Base-by-base conservation (phyloP, 1,140 invertebrate species). In the Pseudomyrmex cubaensis region DNA sequence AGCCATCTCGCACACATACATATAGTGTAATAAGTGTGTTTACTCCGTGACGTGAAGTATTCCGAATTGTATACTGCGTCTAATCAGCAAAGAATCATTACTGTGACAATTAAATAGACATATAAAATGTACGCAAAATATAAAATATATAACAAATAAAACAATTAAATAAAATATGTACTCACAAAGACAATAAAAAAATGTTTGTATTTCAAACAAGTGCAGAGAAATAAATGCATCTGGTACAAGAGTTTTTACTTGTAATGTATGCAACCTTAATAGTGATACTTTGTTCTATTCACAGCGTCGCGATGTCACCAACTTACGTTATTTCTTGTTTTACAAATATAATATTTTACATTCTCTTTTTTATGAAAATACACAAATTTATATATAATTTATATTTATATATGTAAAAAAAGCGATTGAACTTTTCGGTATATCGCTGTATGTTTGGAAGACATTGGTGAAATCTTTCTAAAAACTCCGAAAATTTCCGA, bases 151-250 rank as follows among this genome's bases (percentile, higher is more conserved):
- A 35, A 35, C 5, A 35, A 35, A 35, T 35, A 35, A 35, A 35
- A 35, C 57, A 20, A n/a, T 57, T 9, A 7, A 52, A 9, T 0
- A 67, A 48, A 5, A 22, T 46, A 57, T 7, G 13, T 13, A 63
- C 25, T n/a, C 7, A 1, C 62, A 67, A 15, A 1, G 44, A 52
- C 1, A 17, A 44, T 78, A 78, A 78, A 78, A 76, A 57, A 77
- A 54, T 84, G 56, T 70, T 50, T 84, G 62, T 84, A 84, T 80
- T 84, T 22, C 44, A 67, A 83, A 77, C 62, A 54, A 56, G 62
- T 57, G 25, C 48, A 50, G 12, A 12, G 61, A 15, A 56, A 64
- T 57, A 62, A 80, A 61, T 78, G 74, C 62, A 78, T 62, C 46
- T 63, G 17, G 22, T 80, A 84, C 56, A 69, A 15, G 63, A 76